Percentiles rank a stretch among this genome's conserved stretches.
Evolutionary conservation across 1,140 invertebrate genomes (phyloP).

Genomic region (Drosophila setifemur): DNA sequence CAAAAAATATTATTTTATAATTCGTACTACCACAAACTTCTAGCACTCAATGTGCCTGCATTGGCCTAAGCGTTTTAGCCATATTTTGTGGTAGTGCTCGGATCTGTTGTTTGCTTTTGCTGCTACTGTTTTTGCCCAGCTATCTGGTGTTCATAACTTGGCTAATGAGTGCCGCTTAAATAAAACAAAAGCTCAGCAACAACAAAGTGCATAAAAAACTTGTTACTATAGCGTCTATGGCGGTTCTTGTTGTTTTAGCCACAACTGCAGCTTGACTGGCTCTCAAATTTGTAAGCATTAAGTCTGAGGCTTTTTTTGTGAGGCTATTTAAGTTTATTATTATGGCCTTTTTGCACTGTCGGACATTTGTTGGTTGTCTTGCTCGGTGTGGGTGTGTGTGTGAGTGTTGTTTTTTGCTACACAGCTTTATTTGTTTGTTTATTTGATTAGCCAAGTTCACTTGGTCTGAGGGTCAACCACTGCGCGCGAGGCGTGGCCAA

Average conservation of each 20-base stretch:
- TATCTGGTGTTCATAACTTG: slow-evolving; percentile 70
- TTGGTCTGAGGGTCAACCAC: slow-evolving; percentile 52
- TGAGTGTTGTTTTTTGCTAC: slow-evolving; percentile 24
- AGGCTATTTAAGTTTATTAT: slow-evolving; percentile 74
- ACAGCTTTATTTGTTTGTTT: slow-evolving; percentile 44
- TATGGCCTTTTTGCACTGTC: slow-evolving; percentile 73
- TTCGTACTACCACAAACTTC: background rate
- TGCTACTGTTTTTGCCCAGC: slow-evolving; percentile 20
- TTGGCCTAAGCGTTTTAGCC: slow-evolving; percentile 39
- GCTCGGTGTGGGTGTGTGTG: slow-evolving; percentile 1
- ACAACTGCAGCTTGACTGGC: slow-evolving; percentile 23
- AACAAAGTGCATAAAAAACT: slow-evolving; percentile 45
- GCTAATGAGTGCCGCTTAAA: slow-evolving; percentile 71
- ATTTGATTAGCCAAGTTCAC: slow-evolving; percentile 71
- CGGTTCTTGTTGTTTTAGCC: slow-evolving; percentile 23
- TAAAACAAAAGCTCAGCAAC: slow-evolving; percentile 28
- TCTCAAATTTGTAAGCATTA: slow-evolving; percentile 75
- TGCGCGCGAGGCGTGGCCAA: slow-evolving; percentile 59
- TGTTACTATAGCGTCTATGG: slow-evolving; percentile 20
- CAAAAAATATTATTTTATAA: background rate
- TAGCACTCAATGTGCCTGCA: slow-evolving; percentile 12
- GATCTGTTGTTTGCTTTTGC: slow-evolving; percentile 33
- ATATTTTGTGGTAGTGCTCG: slow-evolving; percentile 20
- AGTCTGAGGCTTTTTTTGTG: slow-evolving; percentile 29
- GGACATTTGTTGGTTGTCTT: slow-evolving; percentile 63